Evolutionary conservation across 1,140 invertebrate genomes (phyloP).

Genomic region (Hetaerina americana): DNA sequence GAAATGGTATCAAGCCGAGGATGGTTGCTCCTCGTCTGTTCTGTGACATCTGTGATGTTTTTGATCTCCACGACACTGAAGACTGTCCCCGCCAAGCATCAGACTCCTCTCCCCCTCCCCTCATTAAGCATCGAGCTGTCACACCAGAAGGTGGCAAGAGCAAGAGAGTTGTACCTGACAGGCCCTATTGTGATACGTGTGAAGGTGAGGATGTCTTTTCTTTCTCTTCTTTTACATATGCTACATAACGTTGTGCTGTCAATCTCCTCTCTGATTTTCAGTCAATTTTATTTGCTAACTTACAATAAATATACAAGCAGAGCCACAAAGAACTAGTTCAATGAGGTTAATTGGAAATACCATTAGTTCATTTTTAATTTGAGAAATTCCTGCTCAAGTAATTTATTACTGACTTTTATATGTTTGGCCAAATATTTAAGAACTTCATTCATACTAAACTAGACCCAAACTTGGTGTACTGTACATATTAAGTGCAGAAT

Average conservation of each 20-base stretch:
- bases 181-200: conserved; percentile 85
- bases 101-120: conserved; percentile 33
- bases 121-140: background rate
- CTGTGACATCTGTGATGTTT: conserved; percentile 95
- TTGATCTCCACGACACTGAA: conserved; percentile 93
- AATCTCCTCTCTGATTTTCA: too few species aligned
- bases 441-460: too few species aligned
- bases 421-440: too few species aligned
- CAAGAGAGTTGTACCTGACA: conserved; percentile 32
- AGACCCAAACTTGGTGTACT: background rate
- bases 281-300: conserved; percentile 5
- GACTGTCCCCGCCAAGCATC: conserved; percentile 82
- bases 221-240: conserved; percentile 6
- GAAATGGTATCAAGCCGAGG: conserved; percentile 28
- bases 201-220: conserved; percentile 50
- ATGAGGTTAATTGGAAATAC: conserved; percentile 18
- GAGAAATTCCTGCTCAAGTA: conserved; percentile 8
- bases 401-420: too few species aligned
- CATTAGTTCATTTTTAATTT: background rate
- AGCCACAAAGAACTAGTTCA: conserved; percentile 22
- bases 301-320: conserved; percentile 23
- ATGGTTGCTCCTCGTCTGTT: conserved; percentile 63
- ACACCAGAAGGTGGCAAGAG: conserved; percentile 20
- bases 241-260: conserved; percentile 4
- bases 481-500: background rate